These are phyloP conservation scores for Lamellibrachia satsuma DNA, from an alignment of 2,888 invertebrate genomes.

Conservation along the genomic window DNA sequence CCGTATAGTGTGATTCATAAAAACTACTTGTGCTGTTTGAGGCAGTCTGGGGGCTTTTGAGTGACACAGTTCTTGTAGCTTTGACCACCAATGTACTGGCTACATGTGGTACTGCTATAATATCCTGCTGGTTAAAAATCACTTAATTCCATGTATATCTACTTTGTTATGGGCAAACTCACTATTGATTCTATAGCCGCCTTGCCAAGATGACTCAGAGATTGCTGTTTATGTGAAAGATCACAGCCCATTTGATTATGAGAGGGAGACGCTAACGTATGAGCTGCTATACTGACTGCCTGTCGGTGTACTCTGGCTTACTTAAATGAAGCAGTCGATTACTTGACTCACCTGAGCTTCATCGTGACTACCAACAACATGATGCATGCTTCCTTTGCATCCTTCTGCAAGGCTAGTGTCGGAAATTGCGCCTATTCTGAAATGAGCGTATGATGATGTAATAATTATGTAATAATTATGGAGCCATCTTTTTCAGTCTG, in stretches of 20 bases:
- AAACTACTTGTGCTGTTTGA: background rate
- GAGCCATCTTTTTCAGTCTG: too few species aligned
- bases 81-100: background rate
- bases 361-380: background rate
- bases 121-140: background rate
- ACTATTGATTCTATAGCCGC: background rate
- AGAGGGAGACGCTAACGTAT: too few species aligned
- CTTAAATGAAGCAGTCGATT: background rate
- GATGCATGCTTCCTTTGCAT: background rate
- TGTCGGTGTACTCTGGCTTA: background rate
- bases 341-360: background rate
- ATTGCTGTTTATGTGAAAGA: background rate
- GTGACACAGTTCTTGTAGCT: background rate
- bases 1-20: background rate
- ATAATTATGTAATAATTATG: too few species aligned
- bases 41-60: background rate
- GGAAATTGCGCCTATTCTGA: background rate
- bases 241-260: background rate
- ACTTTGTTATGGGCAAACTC: background rate
- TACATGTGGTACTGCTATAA: background rate
- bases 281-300: too few species aligned
- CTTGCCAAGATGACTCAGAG: background rate
- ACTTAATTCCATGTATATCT: background rate
- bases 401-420: background rate
- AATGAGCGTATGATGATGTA: too few species aligned